Conservation (phyloP, 2,113 vertebrate genomes). For the Scomber scombrus region DNA sequence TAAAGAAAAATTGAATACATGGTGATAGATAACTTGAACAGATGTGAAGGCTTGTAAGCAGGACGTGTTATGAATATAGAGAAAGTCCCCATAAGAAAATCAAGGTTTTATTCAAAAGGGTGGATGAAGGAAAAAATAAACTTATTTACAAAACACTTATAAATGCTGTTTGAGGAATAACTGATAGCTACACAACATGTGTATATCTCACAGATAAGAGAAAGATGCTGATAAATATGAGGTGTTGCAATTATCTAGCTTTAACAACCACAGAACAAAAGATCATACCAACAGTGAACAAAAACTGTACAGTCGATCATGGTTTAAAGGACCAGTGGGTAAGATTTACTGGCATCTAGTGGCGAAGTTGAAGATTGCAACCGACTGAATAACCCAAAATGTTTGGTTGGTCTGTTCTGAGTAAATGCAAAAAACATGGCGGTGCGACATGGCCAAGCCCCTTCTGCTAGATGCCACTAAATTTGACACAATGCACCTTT, state of each 20-base stretch:
- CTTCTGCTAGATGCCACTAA: too few relatives aligned
- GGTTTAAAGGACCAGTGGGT: neutral
- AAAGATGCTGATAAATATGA: conserved; percentile 46
- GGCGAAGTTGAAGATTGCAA: too few relatives aligned
- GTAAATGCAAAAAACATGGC: too few relatives aligned
- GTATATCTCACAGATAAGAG: conserved; percentile 5
- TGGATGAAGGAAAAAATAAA: neutral
- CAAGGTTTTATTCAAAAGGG: neutral
- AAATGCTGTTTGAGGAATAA: conserved; percentile 8
- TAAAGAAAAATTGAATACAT: conserved; percentile 24
- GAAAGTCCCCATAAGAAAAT: conserved; percentile 5
- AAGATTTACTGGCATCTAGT: too few relatives aligned
- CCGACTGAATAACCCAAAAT: too few relatives aligned
- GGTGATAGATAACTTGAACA: conserved; percentile 9
- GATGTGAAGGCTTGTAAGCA: conserved; percentile 4
- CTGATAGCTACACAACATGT: neutral
- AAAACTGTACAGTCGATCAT: neutral
- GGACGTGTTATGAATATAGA: conserved; percentile 9
- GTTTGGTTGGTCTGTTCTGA: too few relatives aligned
- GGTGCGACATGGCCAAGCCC: too few relatives aligned
- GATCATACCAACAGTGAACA: conserved; percentile 15
- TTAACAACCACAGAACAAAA: conserved; percentile 39
- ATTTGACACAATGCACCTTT: too few relatives aligned
- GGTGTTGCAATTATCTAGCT: conserved; percentile 8
- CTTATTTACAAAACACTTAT: conserved; percentile 32